Evolutionary conservation across 2,888 invertebrate genomes (phyloP).

Genomic region (Xiphydria camelus): DNA sequence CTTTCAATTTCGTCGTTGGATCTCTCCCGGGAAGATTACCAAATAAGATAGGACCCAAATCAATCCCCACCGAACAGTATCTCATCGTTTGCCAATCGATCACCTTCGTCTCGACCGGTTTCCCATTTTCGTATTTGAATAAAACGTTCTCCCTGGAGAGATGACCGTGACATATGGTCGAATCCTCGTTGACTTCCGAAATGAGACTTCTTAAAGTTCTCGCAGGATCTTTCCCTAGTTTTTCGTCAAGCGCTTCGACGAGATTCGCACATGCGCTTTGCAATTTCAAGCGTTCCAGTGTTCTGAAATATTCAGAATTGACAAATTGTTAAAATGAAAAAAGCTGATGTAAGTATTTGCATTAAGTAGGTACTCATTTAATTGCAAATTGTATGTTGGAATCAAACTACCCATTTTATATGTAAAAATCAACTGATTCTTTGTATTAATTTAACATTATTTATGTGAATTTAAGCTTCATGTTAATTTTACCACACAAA

Average conservation of each 20-base stretch:
- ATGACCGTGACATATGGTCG: slow-evolving; percentile 45
- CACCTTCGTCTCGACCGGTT: slow-evolving; percentile 38
- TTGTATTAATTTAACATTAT: too few species aligned
- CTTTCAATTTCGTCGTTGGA: neutral
- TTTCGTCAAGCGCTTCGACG: slow-evolving; percentile 16
- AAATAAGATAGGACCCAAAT: slow-evolving; percentile 26
- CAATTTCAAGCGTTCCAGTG: slow-evolving; percentile 19
- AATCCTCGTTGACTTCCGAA: slow-evolving; percentile 22
- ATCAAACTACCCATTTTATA: too few species aligned
- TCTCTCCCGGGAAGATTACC: slow-evolving; percentile 1
- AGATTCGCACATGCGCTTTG: slow-evolving; percentile 14
- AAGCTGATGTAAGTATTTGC: slow-evolving; percentile 9
- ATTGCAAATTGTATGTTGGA: too few species aligned
- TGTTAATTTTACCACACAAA: too few species aligned
- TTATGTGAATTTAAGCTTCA: too few species aligned
- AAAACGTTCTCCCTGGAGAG: slow-evolving; percentile 34
- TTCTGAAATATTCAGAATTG: slow-evolving; percentile 20
- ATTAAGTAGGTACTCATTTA: too few species aligned
- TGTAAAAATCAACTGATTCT: too few species aligned
- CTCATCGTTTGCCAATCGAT: slow-evolving; percentile 46
- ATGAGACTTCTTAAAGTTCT: slow-evolving; percentile 20
- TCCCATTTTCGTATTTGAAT: slow-evolving; percentile 34
- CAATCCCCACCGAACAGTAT: slow-evolving; percentile 39
- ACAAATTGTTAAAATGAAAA: neutral
- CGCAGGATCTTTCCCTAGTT: slow-evolving; percentile 17